phyloP scores from a whole-genome alignment of 2,797 vertebrate species.

The Aratinga solstitialis region DNA sequence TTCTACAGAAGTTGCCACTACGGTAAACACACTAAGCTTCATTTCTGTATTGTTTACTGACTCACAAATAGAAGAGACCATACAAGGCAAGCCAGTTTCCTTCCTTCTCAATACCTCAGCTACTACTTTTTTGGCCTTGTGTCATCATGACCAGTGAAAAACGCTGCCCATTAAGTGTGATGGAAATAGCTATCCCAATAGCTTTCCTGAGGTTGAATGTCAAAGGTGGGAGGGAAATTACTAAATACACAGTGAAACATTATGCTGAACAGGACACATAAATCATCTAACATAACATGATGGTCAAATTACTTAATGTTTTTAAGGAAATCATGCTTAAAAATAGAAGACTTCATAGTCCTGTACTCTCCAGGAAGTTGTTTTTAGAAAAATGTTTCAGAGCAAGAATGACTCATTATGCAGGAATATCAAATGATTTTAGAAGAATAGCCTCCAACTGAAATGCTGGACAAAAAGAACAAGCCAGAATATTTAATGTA shows the following conservation, averaged over 20 bases:
- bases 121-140: neutral
- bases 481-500: neutral
- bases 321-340: conserved; percentile 1
- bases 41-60: neutral
- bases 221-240: neutral
- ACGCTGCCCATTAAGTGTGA: neutral
- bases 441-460: neutral
- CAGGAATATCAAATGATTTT: neutral
- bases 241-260: neutral
- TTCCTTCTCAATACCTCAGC: neutral
- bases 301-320: neutral
- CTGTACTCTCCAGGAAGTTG: neutral
- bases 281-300: neutral
- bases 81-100: neutral
- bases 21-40: neutral
- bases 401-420: conserved; percentile 21
- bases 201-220: neutral
- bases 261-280: neutral
- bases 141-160: neutral
- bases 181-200: neutral
- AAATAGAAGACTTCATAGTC: neutral
- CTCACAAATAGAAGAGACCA: neutral
- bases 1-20: neutral
- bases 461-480: neutral
- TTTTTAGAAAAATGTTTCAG: neutral